These are phyloP conservation scores for Gymnocypris eckloni DNA, from an alignment of 2,797 vertebrate genomes.

Conservation along the genomic window DNA sequence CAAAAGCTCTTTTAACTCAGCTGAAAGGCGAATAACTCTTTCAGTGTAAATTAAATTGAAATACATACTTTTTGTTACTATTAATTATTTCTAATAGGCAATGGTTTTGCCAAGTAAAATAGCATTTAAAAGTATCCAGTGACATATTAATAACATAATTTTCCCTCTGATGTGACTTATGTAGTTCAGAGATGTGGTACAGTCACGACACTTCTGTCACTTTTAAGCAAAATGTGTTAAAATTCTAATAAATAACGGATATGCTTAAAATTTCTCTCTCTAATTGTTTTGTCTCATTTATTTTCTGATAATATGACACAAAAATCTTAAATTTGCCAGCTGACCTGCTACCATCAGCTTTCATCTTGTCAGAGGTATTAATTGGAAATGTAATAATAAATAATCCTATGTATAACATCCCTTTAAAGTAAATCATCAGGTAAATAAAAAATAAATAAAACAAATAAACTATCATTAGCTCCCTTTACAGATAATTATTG, in stretches of 20 bases:
- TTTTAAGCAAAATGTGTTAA: not conserved
- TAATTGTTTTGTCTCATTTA: not conserved
- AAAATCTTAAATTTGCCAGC: constrained; percentile 5
- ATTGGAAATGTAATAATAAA: constrained; percentile 20
- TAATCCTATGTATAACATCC: constrained; percentile 12
- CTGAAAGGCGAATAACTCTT: constrained; percentile 29
- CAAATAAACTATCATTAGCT: not conserved
- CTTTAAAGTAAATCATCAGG: constrained; percentile 20
- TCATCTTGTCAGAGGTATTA: constrained; percentile 11
- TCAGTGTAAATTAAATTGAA: constrained; percentile 54
- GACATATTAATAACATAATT: constrained; percentile 13
- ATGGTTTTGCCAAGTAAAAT: constrained; percentile 37
- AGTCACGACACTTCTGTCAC: not conserved
- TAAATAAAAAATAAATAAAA: not conserved
- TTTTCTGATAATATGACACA: not conserved
- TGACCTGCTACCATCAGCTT: constrained; percentile 6
- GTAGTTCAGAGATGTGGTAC: constrained; percentile 9
- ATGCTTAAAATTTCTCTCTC: not conserved
- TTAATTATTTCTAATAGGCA: constrained; percentile 43
- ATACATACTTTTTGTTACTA: constrained; percentile 47
- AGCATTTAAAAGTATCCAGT: constrained; percentile 22
- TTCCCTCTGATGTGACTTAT: not conserved
- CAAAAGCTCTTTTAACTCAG: constrained; percentile 51
- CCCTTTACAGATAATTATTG: constrained; percentile 19
- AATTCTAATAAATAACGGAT: not conserved